A percentile compares a stretch with the other conserved stretches of the same genome.
These are phyloP conservation scores for Sporophila hypoxantha DNA, from an alignment of 2,113 vertebrate species.

Conservation along the genomic window DNA sequence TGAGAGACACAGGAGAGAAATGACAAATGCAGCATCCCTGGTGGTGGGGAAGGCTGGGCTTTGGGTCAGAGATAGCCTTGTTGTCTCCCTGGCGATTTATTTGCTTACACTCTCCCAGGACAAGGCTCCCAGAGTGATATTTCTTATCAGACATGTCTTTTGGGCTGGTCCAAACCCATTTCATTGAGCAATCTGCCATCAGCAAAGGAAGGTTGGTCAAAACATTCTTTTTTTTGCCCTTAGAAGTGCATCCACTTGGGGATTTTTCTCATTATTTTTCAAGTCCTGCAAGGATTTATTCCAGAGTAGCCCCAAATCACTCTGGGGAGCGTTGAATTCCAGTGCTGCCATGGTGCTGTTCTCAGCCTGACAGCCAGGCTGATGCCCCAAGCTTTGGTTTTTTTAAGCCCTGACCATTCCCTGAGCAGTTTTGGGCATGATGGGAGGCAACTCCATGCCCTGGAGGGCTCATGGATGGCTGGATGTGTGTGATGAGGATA, in stretches of 20 bases:
- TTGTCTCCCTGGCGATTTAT: not conserved
- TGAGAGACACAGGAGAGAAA: not conserved
- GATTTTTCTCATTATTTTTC: not conserved
- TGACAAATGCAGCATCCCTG: not conserved
- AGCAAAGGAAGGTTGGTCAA: not conserved
- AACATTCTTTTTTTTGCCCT: not conserved
- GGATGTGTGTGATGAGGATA: not conserved
- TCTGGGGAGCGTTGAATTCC: rapidly evolving
- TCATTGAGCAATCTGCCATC: not conserved
- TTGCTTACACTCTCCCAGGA: not conserved
- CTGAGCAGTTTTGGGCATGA: not conserved
- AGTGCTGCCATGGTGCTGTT: rapidly evolving
- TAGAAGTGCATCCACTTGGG: not conserved
- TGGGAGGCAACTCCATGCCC: not conserved
- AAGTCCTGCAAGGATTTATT: not conserved
- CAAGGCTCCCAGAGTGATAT: not conserved
- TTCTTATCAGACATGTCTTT: not conserved
- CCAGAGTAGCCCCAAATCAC: not conserved
- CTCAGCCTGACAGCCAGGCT: not conserved
- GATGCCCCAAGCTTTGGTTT: not conserved
- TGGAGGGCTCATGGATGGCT: not conserved
- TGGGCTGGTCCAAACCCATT: not conserved
- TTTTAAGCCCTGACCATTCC: rapidly evolving
- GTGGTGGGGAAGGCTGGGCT: not conserved
- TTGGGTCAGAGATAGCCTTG: not conserved